Evolutionary conservation across 2,888 invertebrate genomes (phyloP), one percentile per base, ranked within the genome.

Genomic region (Brenthis ino): DNA sequence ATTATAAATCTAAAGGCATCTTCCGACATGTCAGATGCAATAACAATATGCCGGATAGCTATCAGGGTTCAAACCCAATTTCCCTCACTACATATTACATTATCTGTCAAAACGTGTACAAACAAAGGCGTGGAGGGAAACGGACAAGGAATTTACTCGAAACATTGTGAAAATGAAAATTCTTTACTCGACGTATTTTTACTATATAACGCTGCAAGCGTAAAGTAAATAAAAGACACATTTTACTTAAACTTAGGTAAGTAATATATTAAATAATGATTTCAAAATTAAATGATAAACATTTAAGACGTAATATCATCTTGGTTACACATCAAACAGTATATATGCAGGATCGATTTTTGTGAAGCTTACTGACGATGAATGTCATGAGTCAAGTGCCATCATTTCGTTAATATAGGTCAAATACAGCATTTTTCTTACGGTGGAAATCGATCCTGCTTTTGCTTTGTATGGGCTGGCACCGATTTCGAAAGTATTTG

Each of bases 1-100:
- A 67, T 67, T 67, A 61, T 61, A 67, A 67, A 67, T 61, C 61
- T 67, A 67, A 67, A 61, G 67, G 61, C 67, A 56, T 69, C 60
- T 61, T 24, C 56, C 65, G 56, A 79, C 75, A 77, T 73, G 80
- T 79, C 83, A 78, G 73, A 76, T 75, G 78, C 79, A 77, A 81
- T 82, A 82, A 75, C 77, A 73, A 70, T 74, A 73, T 75, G 79
- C 75, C 76, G 75, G 66, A 74, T 70, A 71, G 77, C 69, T 72
- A 72, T 70, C 72, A 64, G 69, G 65, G 72, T 74, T 82, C 84
- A 76, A 80, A 85, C 81, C 82, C 84, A 85, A 86, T 86, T 81
- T 80, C 75, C 82, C 84, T 78, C 81, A 80, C 78, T 83, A 82
- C 84, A 83, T 85, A 85, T 86, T 83, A 84, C 81, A 83, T 85